Evolutionary conservation across 2,797 vertebrate genomes (phyloP).

Genomic region (Synanceia verrucosa): DNA sequence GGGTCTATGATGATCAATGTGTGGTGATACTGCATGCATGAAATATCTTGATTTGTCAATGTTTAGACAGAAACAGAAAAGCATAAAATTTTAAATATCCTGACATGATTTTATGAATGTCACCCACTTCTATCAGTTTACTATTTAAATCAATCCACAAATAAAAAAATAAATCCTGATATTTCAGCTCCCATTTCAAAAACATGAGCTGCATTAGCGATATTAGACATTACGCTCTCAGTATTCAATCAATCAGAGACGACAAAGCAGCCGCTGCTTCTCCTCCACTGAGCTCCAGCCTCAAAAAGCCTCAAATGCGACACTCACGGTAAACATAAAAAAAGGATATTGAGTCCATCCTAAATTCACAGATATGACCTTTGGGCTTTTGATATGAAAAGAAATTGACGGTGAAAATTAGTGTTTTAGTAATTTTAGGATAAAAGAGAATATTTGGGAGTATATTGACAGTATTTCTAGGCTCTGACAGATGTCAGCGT

Average conservation of each 20-base stretch:
- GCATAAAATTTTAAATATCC: too few species aligned
- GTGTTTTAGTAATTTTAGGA: too few species aligned
- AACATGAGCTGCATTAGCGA: neutral
- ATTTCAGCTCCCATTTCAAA: neutral
- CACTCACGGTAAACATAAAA: neutral
- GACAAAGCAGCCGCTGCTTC: slow-evolving; percentile 28
- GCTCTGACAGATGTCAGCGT: neutral
- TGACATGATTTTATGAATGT: neutral
- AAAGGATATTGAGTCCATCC: neutral
- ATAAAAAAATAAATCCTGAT: neutral
- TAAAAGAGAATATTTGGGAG: neutral
- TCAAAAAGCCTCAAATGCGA: slow-evolving; percentile 31
- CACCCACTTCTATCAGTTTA: neutral
- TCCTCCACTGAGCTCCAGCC: slow-evolving; percentile 13
- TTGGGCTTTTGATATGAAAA: slow-evolving; percentile 5
- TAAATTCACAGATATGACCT: neutral
- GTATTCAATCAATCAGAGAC: slow-evolving; percentile 20
- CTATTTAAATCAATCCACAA: neutral
- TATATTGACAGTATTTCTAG: too few species aligned
- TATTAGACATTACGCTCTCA: slow-evolving; percentile 1
- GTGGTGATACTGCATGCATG: neutral
- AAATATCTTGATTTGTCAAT: neutral
- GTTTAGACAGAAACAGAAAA: neutral
- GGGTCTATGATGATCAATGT: neutral
- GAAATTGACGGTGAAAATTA: neutral